A percentile compares a stretch with the other conserved stretches of the same genome.
Evolutionary conservation across 2,888 invertebrate genomes (phyloP).

Genomic region (Nebria salina): DNA sequence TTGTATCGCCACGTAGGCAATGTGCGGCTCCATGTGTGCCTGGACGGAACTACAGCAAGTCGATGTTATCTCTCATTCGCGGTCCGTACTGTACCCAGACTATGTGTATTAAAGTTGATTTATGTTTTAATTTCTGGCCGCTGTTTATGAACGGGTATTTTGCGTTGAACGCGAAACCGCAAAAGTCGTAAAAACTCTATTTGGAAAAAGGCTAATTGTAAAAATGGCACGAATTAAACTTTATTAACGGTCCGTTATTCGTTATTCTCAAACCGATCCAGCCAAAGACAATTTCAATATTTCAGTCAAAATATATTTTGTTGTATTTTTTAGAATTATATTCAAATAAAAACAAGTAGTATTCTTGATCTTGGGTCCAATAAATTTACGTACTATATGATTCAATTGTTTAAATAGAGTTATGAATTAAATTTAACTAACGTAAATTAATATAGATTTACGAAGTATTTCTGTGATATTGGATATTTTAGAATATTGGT

Average conservation of each 20-base stretch:
- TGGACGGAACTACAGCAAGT: constrained; percentile 22
- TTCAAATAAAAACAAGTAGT: not conserved
- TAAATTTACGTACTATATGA: too few species aligned
- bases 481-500: too few species aligned
- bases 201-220: constrained; percentile 43
- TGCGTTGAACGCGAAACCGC: constrained; percentile 32
- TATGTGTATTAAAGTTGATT: constrained; percentile 45
- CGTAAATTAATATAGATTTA: too few species aligned
- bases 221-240: not conserved
- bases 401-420: too few species aligned
- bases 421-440: too few species aligned
- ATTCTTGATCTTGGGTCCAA: too few species aligned
- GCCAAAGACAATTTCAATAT: not conserved
- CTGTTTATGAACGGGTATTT: constrained; percentile 39
- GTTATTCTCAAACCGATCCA: not conserved
- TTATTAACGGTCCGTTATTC: not conserved
- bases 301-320: not conserved
- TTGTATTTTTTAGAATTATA: not conserved
- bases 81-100: constrained; percentile 11
- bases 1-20: constrained; percentile 27
- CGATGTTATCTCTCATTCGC: constrained; percentile 32
- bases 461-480: too few species aligned
- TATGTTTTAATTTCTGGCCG: constrained; percentile 43
- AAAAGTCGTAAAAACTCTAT: constrained; percentile 40
- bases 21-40: not conserved